phyloP scores from a whole-genome alignment of 2,113 vertebrate species.

The Tapirus terrestris region DNA sequence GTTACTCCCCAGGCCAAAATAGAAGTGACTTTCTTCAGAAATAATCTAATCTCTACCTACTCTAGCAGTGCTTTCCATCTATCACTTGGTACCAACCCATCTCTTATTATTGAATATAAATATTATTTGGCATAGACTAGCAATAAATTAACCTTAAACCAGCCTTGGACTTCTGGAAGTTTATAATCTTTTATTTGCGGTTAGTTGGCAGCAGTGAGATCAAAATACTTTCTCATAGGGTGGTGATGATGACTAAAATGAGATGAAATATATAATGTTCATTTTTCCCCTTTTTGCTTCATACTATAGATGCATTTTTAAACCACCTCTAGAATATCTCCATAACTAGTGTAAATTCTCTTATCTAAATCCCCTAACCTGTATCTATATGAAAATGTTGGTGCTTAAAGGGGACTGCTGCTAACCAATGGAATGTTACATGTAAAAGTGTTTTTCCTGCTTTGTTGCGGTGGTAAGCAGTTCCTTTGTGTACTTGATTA shows the following conservation, averaged over 20 bases:
- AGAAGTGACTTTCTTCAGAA: constrained; percentile 44
- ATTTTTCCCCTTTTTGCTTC: background rate
- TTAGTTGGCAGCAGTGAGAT: constrained; percentile 5
- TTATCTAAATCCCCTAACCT: background rate
- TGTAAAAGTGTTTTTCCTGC: background rate
- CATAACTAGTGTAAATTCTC: background rate
- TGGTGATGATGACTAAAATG: background rate
- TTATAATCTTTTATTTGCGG: constrained; percentile 22
- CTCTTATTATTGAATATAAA: constrained; percentile 1
- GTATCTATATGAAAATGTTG: constrained; percentile 5
- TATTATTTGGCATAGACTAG: background rate
- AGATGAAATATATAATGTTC: constrained; percentile 23
- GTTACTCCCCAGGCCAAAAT: background rate
- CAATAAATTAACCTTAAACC: constrained; percentile 9
- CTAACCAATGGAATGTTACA: background rate
- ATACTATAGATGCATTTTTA: background rate
- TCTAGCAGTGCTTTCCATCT: background rate
- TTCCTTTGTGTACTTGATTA: background rate
- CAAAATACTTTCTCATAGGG: background rate
- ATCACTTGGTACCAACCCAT: background rate
- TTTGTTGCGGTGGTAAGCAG: background rate
- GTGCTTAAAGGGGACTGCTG: background rate
- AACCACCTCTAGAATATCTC: background rate
- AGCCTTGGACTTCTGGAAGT: background rate
- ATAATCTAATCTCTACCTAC: background rate